Conservation (phyloP, 1,140 invertebrate genomes). For the Lethocerus indicus region DNA sequence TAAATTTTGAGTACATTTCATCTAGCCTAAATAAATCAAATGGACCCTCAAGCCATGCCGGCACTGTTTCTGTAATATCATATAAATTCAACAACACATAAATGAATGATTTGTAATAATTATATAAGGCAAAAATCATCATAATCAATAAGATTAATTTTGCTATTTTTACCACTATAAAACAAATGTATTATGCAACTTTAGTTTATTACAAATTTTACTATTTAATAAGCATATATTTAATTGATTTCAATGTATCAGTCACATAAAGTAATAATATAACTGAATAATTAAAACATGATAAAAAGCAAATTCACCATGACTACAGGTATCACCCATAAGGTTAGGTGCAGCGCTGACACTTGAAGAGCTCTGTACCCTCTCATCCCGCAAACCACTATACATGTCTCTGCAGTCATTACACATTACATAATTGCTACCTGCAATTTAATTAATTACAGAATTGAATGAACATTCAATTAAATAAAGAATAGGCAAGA, state of each 20-base stretch:
- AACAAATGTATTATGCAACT: too few species aligned
- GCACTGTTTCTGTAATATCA: constrained; percentile 1
- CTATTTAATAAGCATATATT: too few species aligned
- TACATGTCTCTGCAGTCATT: constrained; percentile 17
- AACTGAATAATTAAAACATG: too few species aligned
- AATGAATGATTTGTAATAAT: not conserved
- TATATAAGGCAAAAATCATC: too few species aligned
- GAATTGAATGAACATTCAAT: not conserved
- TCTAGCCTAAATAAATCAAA: constrained; percentile 7
- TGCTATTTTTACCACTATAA: too few species aligned
- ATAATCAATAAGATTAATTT: too few species aligned
- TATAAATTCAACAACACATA: not conserved
- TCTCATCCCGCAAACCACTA: constrained; percentile 8
- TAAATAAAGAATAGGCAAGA: constrained; percentile 1
- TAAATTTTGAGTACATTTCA: constrained; percentile 7
- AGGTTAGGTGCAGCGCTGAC: constrained; percentile 6
- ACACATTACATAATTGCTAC: constrained; percentile 16
- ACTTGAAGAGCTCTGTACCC: constrained; percentile 5
- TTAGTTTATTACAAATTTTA: too few species aligned
- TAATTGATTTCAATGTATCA: too few species aligned
- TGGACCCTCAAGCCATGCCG: constrained; percentile 9
- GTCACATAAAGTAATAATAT: too few species aligned
- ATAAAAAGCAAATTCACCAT: too few species aligned
- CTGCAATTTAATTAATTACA: constrained; percentile 5
- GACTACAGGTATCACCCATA: constrained; percentile 5